Conservation (phyloP, 1,140 invertebrate species). For the Wiebesia pumilae region DNA sequence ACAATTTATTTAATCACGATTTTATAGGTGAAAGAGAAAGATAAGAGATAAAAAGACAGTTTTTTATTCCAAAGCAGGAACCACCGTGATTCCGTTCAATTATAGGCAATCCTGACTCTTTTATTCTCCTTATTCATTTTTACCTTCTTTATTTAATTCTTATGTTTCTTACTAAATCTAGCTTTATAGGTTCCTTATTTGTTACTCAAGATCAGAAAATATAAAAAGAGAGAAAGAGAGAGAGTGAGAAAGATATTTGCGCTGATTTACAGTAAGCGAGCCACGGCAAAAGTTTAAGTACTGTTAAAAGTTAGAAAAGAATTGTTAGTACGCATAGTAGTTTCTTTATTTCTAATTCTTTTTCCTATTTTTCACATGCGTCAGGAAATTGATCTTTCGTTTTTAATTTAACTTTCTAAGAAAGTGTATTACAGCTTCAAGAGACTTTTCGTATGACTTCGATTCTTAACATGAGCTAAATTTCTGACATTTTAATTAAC, state of each 20-base stretch:
- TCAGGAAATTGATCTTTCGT: slow-evolving; percentile 22
- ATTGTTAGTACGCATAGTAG: neutral
- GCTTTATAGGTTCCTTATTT: slow-evolving; percentile 19
- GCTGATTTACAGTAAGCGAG: slow-evolving; percentile 6
- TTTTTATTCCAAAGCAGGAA: slow-evolving; percentile 19
- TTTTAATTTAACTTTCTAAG: slow-evolving; percentile 29
- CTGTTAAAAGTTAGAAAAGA: slow-evolving; percentile 9
- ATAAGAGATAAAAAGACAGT: slow-evolving; percentile 19
- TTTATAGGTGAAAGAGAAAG: slow-evolving; percentile 41
- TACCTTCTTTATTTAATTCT: neutral
- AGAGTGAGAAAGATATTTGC: neutral
- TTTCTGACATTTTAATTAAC: neutral
- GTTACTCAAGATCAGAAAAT: neutral
- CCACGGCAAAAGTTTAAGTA: neutral
- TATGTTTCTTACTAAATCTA: slow-evolving; percentile 8
- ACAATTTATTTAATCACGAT: slow-evolving; percentile 59
- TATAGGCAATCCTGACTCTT: slow-evolving; percentile 20
- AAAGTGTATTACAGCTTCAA: neutral
- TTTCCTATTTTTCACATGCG: neutral
- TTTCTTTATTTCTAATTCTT: neutral
- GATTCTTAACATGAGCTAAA: neutral
- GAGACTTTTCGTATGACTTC: neutral
- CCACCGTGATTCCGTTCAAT: slow-evolving; percentile 57
- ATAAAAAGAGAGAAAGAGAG: neutral
- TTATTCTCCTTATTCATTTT: slow-evolving; percentile 7